phyloP scores from a whole-genome alignment of 2,888 invertebrate genomes.

The Folsomia manolachei region DNA sequence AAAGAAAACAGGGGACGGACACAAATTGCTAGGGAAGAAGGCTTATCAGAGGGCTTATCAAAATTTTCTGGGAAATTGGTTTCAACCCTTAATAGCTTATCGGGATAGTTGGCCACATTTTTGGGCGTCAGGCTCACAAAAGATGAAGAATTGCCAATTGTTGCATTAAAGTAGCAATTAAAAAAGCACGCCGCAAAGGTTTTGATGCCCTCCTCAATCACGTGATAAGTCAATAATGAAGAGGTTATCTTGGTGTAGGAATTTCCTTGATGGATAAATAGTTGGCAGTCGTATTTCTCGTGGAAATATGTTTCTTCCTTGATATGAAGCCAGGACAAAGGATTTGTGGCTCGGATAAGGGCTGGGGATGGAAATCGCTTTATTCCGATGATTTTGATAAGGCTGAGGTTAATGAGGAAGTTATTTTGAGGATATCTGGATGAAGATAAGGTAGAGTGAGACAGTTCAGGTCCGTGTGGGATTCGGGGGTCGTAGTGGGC shows the following conservation, averaged over 20 bases:
- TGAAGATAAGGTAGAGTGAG: neutral
- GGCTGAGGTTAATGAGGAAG: neutral
- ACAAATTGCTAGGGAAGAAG: constrained; percentile 45
- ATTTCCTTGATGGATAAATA: constrained; percentile 26
- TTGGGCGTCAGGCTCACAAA: constrained; percentile 42
- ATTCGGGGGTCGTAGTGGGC: constrained; percentile 48
- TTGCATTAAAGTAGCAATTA: constrained; percentile 40
- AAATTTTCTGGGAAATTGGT: neutral
- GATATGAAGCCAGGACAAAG: constrained; percentile 35
- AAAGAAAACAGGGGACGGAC: constrained; percentile 51
- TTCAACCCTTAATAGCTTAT: constrained; percentile 44
- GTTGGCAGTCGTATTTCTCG: constrained; percentile 35
- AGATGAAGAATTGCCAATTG: constrained; percentile 7
- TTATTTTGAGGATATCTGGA: neutral
- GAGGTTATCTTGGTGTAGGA: neutral
- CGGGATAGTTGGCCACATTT: constrained; percentile 35
- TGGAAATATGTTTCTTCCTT: constrained; percentile 37
- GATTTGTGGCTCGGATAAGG: constrained; percentile 26
- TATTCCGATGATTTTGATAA: constrained; percentile 40
- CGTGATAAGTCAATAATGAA: constrained; percentile 29
- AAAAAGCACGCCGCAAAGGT: constrained; percentile 42
- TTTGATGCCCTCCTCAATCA: constrained; percentile 50
- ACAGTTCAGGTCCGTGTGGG: constrained; percentile 15
- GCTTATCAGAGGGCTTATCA: neutral
- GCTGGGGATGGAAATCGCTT: constrained; percentile 35